A percentile compares a stretch with the other conserved stretches of the same genome.
Conservation (phyloP, 2,797 vertebrate genomes). For the Tarsius wallacei region DNA sequence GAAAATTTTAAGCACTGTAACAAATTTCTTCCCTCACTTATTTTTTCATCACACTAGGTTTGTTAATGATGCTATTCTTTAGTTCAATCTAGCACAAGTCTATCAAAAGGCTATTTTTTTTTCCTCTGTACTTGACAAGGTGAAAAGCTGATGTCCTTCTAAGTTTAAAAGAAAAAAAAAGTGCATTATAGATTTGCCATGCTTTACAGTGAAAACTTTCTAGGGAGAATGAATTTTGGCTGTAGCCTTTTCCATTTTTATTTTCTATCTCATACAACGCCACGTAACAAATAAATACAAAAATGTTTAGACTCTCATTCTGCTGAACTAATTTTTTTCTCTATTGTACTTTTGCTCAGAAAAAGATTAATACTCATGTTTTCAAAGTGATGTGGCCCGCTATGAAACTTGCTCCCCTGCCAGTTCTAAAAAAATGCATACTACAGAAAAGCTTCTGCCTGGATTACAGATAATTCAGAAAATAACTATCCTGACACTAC, state of each 20-base stretch:
- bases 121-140: neutral
- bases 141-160: neutral
- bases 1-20: neutral
- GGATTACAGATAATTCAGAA: constrained; percentile 74
- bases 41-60: neutral
- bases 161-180: constrained; percentile 57
- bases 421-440: constrained; percentile 57
- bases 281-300: neutral
- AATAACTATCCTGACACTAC: constrained; percentile 51
- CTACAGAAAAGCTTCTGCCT: constrained; percentile 62
- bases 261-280: constrained; percentile 70
- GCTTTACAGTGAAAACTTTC: constrained; percentile 36
- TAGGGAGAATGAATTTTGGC: constrained; percentile 53
- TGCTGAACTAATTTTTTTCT: constrained; percentile 76
- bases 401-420: constrained; percentile 61
- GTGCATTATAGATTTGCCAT: constrained; percentile 8
- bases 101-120: neutral
- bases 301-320: constrained; percentile 30
- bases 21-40: neutral
- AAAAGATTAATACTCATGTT: constrained; percentile 75
- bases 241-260: constrained; percentile 56
- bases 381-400: constrained; percentile 70
- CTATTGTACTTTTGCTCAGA: constrained; percentile 67
- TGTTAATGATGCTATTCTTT: neutral
- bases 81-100: neutral